Evolutionary conservation across 2,888 invertebrate genomes (phyloP), one percentile per base, ranked within the genome.

Genomic region (Tipula unca): DNA sequence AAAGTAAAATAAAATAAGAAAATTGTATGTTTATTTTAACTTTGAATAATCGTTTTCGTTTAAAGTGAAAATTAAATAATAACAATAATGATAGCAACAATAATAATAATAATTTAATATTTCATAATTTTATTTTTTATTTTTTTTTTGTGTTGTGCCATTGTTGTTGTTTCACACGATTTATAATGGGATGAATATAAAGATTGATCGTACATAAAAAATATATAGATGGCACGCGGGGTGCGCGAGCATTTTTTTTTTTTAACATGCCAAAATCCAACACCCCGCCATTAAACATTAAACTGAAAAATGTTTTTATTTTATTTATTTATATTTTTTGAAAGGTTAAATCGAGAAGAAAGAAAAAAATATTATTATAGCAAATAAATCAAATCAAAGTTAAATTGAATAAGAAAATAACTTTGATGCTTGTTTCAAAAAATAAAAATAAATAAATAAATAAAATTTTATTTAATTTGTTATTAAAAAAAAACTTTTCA

Each of bases 41-140:
- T 69, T 69, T 69, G 69, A 69, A 69, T 69, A 69, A 69, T 69
- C 69, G 69, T 69, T 69, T 69, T 69, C 69, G 69, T 25, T 69
- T 69, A 69, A 69, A 69, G 69, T 69, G 25, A 69, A 69, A 69
- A 69, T 69, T 69, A 69, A 69, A 69, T 69, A 69, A 69, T 69
- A 69, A 69, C 17, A 25, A 69, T 69, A 69, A 20, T 20, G 3
- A 48, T 17, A 3, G 4, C 48, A 48, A 48, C 6, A 48, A 48
- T 48, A 48, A 48, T 48, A 48, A 48, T 48, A 48, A 48, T 48
- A 69, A 69, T 25, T 69, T 69, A 69, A 69, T 69, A 69, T 69
- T 25, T 69, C 69, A 25, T 69, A 69, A 69, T 69, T 69, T 69
- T 32, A 3, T 25, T 20, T 1, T 69, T 0, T 10, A 10, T 42